Conservation (phyloP, 2,797 vertebrate genomes). For the Furcifer pardalis region DNA sequence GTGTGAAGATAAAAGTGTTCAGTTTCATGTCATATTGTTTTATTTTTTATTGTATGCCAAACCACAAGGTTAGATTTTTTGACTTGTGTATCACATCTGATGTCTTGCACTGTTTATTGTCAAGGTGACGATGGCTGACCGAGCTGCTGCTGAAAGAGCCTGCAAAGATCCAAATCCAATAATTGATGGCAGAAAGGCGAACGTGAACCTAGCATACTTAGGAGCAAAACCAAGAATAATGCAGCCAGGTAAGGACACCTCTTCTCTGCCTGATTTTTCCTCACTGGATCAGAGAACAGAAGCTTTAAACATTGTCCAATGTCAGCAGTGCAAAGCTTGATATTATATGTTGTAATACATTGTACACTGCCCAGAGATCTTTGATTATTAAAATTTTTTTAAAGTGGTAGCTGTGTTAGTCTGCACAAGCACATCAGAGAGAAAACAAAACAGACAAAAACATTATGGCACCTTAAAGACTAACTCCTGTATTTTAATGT, state of each 20-base stretch:
- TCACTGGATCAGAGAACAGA: not conserved
- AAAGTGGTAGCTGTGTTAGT: too few relatives aligned
- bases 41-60: not conserved
- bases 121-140: conserved; percentile 98
- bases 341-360: not conserved
- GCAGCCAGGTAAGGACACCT: conserved; percentile 89
- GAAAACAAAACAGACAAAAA: too few relatives aligned
- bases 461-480: too few relatives aligned
- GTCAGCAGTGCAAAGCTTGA: not conserved
- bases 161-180: conserved; percentile 99
- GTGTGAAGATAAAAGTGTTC: not conserved
- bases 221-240: conserved; percentile 97
- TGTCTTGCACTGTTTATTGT: conserved; percentile 54
- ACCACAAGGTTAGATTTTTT: not conserved
- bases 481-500: too few relatives aligned
- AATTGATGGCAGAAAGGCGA: conserved; percentile 98
- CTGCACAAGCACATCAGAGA: too few relatives aligned
- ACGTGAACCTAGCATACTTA: conserved; percentile 97
- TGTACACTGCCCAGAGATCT: not conserved
- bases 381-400: too few relatives aligned
- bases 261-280: not conserved
- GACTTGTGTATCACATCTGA: conserved; percentile 38
- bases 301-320: not conserved
- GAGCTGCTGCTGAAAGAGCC: conserved; percentile 93
- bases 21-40: not conserved